These are phyloP conservation scores for Seladonia tumulorum DNA, from an alignment of 2,888 invertebrate species.

Conservation along the genomic window DNA sequence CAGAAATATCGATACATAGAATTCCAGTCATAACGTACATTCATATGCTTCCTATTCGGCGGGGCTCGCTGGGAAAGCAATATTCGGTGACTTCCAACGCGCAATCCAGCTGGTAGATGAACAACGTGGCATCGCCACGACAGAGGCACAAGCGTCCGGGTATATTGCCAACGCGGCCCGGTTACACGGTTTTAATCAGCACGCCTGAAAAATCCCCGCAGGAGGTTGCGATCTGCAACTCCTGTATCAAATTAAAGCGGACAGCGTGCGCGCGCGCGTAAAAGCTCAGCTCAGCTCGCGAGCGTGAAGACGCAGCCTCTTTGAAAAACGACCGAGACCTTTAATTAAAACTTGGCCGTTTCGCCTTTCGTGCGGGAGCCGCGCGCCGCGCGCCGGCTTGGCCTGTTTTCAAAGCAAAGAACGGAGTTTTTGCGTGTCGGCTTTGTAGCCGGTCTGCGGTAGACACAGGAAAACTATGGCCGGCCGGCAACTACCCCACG, in stretches of 20 bases:
- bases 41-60: neutral
- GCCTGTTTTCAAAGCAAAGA: conserved; percentile 42
- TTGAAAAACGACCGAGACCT: conserved; percentile 49
- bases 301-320: conserved; percentile 29
- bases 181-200: conserved; percentile 34
- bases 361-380: neutral
- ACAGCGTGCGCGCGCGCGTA: neutral
- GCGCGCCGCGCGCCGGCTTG: neutral
- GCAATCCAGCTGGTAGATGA: neutral
- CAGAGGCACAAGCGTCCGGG: neutral
- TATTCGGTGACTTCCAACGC: neutral
- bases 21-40: neutral
- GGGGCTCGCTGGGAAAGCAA: neutral
- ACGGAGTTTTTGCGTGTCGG: conserved; percentile 14
- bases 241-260: conserved; percentile 42
- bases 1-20: neutral
- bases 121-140: neutral
- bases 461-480: neutral
- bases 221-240: conserved; percentile 3
- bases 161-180: neutral
- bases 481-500: neutral
- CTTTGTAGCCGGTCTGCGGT: conserved; percentile 17
- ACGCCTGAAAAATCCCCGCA: neutral
- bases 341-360: conserved; percentile 62
- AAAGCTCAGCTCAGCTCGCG: conserved; percentile 12